phyloP scores from a whole-genome alignment of 2,113 vertebrate species.

The Spilogale gracilis region DNA sequence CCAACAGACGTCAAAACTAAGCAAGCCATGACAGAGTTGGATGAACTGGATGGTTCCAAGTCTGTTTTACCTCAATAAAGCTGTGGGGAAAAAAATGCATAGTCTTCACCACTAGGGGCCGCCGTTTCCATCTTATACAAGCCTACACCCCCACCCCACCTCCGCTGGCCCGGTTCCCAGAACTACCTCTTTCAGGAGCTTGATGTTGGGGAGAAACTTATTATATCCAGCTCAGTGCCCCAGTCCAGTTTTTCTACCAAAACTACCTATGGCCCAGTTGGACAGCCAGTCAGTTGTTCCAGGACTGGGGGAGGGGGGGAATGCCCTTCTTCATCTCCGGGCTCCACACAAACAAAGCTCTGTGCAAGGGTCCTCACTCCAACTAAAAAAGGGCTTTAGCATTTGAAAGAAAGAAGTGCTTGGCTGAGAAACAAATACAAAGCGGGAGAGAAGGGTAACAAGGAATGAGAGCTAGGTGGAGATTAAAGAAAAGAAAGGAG shows the following conservation, averaged over 20 bases:
- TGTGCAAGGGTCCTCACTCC: background rate
- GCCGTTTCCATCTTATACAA: background rate
- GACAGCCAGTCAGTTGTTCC: background rate
- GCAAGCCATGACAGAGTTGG: background rate
- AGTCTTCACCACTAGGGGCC: slow-evolving; percentile 1
- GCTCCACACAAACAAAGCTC: slow-evolving; percentile 36
- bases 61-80: background rate
- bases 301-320: slow-evolving; percentile 25
- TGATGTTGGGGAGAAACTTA: background rate
- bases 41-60: background rate
- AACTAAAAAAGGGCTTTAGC: background rate
- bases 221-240: slow-evolving; percentile 17
- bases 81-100: background rate
- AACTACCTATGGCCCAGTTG: background rate
- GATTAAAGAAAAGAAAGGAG: background rate
- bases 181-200: background rate
- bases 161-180: background rate
- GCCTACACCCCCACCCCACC: no score
- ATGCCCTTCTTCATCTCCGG: slow-evolving; percentile 21
- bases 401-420: background rate
- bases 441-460: background rate
- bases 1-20: background rate
- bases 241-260: slow-evolving; percentile 63
- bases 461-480: background rate
- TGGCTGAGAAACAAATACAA: slow-evolving; percentile 56